phyloP scores from a whole-genome alignment of 2,113 vertebrate species.

The Notiomystis cincta region DNA sequence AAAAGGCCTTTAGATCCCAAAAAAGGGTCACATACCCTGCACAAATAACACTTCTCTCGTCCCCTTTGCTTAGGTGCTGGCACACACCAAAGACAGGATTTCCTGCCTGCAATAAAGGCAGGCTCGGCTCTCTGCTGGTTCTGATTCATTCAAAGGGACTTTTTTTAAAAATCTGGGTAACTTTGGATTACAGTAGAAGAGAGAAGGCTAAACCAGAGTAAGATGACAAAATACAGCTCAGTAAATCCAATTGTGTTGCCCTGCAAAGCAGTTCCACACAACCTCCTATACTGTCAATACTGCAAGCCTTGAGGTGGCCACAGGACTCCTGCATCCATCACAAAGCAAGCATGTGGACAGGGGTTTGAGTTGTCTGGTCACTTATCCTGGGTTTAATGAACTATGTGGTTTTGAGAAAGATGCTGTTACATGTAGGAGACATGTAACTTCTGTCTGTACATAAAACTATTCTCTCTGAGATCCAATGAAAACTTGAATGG shows the following conservation, averaged over 20 bases:
- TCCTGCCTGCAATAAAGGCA: not conserved
- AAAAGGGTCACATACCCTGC: not conserved
- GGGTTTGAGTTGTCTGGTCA: not conserved
- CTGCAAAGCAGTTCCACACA: not conserved
- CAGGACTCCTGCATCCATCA: not conserved
- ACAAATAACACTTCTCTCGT: not conserved
- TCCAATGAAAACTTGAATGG: not conserved
- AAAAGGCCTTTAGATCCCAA: not conserved
- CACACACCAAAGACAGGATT: not conserved
- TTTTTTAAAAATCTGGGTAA: not conserved
- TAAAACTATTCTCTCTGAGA: not conserved
- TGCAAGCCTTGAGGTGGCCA: not conserved
- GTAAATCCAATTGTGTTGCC: not conserved
- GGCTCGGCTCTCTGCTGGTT: not conserved
- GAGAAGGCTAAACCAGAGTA: not conserved
- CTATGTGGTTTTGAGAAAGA: not conserved
- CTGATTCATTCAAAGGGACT: not conserved
- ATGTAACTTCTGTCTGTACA: not conserved
- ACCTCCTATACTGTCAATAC: not conserved
- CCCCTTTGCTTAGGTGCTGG: not conserved
- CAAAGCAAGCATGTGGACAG: not conserved
- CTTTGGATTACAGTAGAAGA: not conserved
- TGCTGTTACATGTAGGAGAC: not conserved
- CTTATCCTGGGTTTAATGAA: not conserved
- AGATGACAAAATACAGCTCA: not conserved